Percentiles rank a stretch among this genome's conserved stretches.
Evolutionary conservation across 2,113 vertebrate genomes (phyloP).

Genomic region (Pollachius pollachius): DNA sequence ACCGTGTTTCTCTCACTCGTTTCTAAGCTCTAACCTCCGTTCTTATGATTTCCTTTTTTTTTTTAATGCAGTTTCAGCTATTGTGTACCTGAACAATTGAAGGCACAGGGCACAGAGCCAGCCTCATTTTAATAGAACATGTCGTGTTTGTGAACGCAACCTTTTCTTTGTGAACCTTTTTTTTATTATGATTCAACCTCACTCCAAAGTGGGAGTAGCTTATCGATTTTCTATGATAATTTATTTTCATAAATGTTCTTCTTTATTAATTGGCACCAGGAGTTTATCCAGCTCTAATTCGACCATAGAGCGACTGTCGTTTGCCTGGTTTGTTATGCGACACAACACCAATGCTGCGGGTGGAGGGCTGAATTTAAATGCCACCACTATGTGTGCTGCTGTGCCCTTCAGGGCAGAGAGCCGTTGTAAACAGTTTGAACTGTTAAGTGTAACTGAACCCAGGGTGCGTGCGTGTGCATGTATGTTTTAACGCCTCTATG

Average conservation of each 20-base stretch:
- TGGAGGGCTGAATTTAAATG: conserved; percentile 52
- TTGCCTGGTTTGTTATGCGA: conserved; percentile 34
- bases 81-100: conserved; percentile 25
- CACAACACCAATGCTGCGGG: conserved; percentile 35
- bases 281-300: conserved; percentile 16
- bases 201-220: conserved; percentile 14
- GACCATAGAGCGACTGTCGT: conserved; percentile 19
- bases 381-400: conserved; percentile 46
- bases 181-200: conserved; percentile 19
- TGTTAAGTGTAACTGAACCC: conserved; percentile 52
- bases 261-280: neutral
- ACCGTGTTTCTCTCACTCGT: conserved; percentile 31
- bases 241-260: neutral
- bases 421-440: conserved; percentile 40
- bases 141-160: neutral
- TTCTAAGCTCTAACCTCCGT: conserved; percentile 38
- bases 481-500: conserved; percentile 63
- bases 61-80: neutral
- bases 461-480: conserved; percentile 31
- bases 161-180: conserved; percentile 8
- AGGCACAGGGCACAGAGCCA: conserved; percentile 10
- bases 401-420: conserved; percentile 43
- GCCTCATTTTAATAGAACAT: neutral
- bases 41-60: conserved; percentile 22
- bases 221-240: conserved; percentile 6